phyloP scores from a whole-genome alignment of 2,113 vertebrate species.

The Neotoma lepida region DNA sequence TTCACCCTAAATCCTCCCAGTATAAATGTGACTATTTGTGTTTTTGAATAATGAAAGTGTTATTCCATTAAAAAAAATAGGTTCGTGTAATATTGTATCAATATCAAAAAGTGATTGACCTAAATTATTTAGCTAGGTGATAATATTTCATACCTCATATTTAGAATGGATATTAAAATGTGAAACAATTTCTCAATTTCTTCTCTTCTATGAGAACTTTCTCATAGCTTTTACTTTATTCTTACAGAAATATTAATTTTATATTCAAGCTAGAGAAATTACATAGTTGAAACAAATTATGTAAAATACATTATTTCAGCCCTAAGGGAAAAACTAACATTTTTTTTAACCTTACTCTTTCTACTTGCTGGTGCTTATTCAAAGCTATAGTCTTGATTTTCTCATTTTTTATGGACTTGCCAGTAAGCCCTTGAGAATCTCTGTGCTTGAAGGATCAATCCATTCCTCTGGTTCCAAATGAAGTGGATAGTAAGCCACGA shows the following conservation, averaged over 20 bases:
- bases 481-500: constrained; percentile 22
- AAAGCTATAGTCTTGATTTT: not conserved
- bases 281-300: not conserved
- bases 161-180: constrained; percentile 29
- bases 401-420: constrained; percentile 26
- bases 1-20: constrained; percentile 21
- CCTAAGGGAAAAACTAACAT: not conserved
- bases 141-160: constrained; percentile 15
- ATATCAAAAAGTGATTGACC: not conserved
- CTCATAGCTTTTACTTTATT: not conserved
- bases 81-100: not conserved
- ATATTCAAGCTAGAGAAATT: constrained; percentile 58
- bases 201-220: constrained; percentile 16
- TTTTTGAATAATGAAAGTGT: constrained; percentile 35
- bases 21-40: constrained; percentile 13
- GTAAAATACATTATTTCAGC: constrained; percentile 40
- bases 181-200: constrained; percentile 4
- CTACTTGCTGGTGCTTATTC: constrained; percentile 7
- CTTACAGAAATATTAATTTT: constrained; percentile 47
- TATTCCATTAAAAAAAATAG: not conserved
- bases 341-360: not conserved
- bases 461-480: not conserved
- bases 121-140: constrained; percentile 20
- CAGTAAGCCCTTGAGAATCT: constrained; percentile 44
- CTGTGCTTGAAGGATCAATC: not conserved